Conservation (phyloP, 2,888 invertebrate genomes). For the Trichacis sp. region DNA sequence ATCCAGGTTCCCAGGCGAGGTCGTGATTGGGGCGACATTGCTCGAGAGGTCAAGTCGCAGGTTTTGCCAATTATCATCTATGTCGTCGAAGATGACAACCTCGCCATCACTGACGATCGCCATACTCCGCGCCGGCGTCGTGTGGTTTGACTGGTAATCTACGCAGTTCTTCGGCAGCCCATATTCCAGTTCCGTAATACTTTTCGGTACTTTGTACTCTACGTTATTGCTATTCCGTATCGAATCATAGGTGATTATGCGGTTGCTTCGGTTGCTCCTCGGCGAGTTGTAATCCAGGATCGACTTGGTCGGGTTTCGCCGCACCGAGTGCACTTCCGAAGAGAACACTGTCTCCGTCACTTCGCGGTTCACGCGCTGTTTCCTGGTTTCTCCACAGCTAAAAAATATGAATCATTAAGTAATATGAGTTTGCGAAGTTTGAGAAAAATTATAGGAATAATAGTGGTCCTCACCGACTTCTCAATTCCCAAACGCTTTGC, state of each 20-base stretch:
- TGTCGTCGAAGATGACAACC: conserved; percentile 89
- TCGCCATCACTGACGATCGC: conserved; percentile 78
- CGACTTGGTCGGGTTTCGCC: conserved; percentile 68
- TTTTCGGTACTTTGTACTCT: conserved; percentile 64
- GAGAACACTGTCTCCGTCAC: conserved; percentile 76
- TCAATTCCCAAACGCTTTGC: conserved; percentile 74
- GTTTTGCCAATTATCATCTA: conserved; percentile 86
- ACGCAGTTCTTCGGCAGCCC: conserved; percentile 64
- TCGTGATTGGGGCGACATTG: conserved; percentile 40
- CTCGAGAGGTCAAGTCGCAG: conserved; percentile 59
- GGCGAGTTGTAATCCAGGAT: conserved; percentile 67
- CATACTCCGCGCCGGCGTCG: conserved; percentile 66
- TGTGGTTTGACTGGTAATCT: conserved; percentile 66
- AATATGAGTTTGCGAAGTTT: too few species aligned
- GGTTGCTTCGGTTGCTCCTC: conserved; percentile 59
- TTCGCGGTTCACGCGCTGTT: conserved; percentile 70
- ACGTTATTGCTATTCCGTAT: conserved; percentile 68
- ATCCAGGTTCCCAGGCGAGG: conserved; percentile 53
- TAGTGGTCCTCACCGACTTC: conserved; percentile 70
- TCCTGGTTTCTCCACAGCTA: conserved; percentile 68
- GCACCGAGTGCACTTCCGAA: conserved; percentile 74
- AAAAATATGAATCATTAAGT: too few species aligned
- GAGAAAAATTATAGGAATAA: too few species aligned
- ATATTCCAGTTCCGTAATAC: conserved; percentile 66
- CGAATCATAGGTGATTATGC: conserved; percentile 64